phyloP scores from a whole-genome alignment of 2,888 invertebrate genomes.

The Sericinus montela region DNA sequence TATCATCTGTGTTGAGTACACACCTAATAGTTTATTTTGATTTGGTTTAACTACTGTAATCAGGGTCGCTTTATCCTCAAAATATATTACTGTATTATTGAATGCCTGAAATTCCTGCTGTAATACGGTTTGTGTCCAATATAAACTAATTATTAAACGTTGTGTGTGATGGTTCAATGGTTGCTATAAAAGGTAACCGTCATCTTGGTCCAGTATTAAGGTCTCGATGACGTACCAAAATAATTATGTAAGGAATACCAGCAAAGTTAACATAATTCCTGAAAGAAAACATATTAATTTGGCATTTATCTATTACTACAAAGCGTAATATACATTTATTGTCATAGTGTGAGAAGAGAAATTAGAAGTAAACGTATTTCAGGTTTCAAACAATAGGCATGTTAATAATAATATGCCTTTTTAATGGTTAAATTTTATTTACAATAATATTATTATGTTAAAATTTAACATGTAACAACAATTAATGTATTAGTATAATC shows the following conservation, averaged over 20 bases:
- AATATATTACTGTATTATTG: too few relatives aligned
- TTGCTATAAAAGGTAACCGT: neutral
- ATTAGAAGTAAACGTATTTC: conserved; percentile 33
- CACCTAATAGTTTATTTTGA: too few relatives aligned
- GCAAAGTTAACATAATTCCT: conserved; percentile 4
- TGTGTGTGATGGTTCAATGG: too few relatives aligned
- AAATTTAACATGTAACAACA: conserved; percentile 53
- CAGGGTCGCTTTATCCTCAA: too few relatives aligned
- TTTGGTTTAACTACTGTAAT: too few relatives aligned
- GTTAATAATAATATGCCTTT: conserved; percentile 30
- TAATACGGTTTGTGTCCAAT: too few relatives aligned
- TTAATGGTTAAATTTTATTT: conserved; percentile 42
- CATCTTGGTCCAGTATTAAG: conserved; percentile 14
- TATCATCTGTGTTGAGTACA: too few relatives aligned
- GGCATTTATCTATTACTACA: conserved; percentile 68
- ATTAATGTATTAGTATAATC: conserved; percentile 40
- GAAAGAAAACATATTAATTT: conserved; percentile 36
- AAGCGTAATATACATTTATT: conserved; percentile 77
- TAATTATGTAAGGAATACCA: too few relatives aligned
- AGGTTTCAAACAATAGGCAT: conserved; percentile 26
- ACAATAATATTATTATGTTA: conserved; percentile 47
- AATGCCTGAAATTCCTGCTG: too few relatives aligned
- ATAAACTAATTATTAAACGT: too few relatives aligned
- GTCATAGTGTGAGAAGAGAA: conserved; percentile 74
- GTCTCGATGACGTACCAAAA: too few relatives aligned